Percentiles rank a stretch among this genome's conserved stretches.
Conservation (phyloP, 2,113 vertebrate species). For the Syngnathoides biaculeatus region DNA sequence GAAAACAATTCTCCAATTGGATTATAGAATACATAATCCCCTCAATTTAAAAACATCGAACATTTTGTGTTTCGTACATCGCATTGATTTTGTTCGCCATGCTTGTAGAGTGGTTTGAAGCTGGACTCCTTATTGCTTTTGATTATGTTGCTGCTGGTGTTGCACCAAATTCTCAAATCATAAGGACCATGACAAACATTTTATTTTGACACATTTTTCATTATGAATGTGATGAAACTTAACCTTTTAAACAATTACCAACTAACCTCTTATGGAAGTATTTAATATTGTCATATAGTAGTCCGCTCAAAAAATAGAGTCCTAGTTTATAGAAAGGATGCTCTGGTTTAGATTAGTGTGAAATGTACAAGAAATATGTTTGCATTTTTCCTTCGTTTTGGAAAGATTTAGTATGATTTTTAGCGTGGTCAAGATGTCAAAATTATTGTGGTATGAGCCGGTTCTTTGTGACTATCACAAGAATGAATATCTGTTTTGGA, state of each 20-base stretch:
- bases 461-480: constrained; percentile 10
- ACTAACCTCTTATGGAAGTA: not conserved
- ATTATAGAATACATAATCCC: too few species aligned
- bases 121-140: not conserved
- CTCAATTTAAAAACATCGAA: too few species aligned
- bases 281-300: not conserved
- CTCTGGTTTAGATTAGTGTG: not conserved
- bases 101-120: not conserved
- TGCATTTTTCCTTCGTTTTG: constrained; percentile 11
- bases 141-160: not conserved
- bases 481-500: constrained; percentile 9
- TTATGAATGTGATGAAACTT: too few species aligned
- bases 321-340: constrained; percentile 6
- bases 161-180: too few species aligned
- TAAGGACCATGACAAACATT: too few species aligned
- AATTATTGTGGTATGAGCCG: constrained; percentile 9
- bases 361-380: not conserved
- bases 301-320: not conserved
- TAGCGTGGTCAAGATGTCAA: constrained; percentile 1
- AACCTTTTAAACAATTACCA: not conserved
- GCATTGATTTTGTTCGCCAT: not conserved
- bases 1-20: not conserved
- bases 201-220: too few species aligned
- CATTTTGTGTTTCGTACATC: not conserved
- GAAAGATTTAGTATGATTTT: constrained; percentile 7